These are phyloP conservation scores for Gila robusta DNA, from an alignment of 2,797 vertebrate species.

Conservation along the genomic window DNA sequence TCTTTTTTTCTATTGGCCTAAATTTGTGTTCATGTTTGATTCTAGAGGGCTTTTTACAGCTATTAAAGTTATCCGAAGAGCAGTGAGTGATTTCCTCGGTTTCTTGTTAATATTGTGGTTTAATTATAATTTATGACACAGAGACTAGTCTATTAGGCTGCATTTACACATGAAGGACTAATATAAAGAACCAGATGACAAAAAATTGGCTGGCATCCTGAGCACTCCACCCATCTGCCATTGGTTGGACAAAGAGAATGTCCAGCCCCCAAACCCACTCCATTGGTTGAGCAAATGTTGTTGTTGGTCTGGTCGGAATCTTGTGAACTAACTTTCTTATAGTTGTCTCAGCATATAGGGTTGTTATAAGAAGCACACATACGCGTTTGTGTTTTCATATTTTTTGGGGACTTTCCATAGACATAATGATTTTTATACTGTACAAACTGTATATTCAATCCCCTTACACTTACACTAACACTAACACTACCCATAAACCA, in stretches of 20 bases:
- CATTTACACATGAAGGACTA: neutral
- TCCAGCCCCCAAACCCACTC: neutral
- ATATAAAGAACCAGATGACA: neutral
- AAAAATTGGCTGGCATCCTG: neutral
- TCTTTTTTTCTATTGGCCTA: neutral
- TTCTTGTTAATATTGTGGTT: constrained; percentile 17
- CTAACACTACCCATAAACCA: no score
- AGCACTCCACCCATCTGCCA: neutral
- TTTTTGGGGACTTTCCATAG: no score
- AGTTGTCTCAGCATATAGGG: neutral
- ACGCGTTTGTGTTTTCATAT: no score
- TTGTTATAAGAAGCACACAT: no score
- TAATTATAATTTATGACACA: constrained; percentile 14
- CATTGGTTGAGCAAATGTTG: neutral
- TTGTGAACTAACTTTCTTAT: neutral
- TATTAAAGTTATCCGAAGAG: constrained; percentile 2
- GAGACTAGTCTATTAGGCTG: neutral
- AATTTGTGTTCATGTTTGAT: neutral
- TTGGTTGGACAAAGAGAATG: neutral
- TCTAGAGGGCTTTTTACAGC: neutral
- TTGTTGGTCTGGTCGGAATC: neutral
- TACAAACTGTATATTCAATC: no score
- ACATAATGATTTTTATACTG: no score
- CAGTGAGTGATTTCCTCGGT: neutral
- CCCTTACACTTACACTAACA: no score